Conservation (phyloP, 2,888 invertebrate species). For the Oxytorus armatus region DNA sequence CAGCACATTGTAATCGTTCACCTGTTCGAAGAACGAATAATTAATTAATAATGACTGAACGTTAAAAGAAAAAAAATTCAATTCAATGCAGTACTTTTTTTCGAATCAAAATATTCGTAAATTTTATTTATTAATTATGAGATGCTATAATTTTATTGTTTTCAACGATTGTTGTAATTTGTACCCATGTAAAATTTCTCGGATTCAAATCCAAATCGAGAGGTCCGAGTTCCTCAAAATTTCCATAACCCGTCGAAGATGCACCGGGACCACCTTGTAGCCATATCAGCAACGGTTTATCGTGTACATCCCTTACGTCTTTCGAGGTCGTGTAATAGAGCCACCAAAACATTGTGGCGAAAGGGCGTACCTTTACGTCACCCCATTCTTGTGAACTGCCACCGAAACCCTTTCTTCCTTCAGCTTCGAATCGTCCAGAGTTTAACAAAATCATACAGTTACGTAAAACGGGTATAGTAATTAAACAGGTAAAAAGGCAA, state of each 20-base stretch:
- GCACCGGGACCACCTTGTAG: constrained; percentile 95
- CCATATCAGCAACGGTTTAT: constrained; percentile 94
- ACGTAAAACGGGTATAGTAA: no score
- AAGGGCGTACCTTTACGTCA: constrained; percentile 89
- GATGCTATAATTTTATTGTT: neutral
- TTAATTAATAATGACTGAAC: neutral
- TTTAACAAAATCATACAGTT: no score
- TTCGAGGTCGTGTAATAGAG: constrained; percentile 90
- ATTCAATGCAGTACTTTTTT: no score
- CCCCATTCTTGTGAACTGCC: constrained; percentile 90
- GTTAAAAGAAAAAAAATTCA: no score
- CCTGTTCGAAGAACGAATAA: constrained; percentile 82
- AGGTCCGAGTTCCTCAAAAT: constrained; percentile 94
- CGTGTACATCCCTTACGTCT: constrained; percentile 86
- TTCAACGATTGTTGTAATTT: constrained; percentile 64
- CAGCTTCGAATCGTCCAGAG: constrained; percentile 37
- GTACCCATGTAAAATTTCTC: constrained; percentile 92
- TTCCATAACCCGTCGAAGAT: constrained; percentile 93
- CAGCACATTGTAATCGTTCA: constrained; percentile 91
- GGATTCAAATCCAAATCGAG: constrained; percentile 88
- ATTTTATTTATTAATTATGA: no score
- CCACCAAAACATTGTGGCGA: constrained; percentile 96
- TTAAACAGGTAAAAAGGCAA: no score
- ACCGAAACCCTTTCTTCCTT: constrained; percentile 85
- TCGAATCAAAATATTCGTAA: no score